Conservation (phyloP, 2,113 vertebrate species). For the Chauna torquata region DNA sequence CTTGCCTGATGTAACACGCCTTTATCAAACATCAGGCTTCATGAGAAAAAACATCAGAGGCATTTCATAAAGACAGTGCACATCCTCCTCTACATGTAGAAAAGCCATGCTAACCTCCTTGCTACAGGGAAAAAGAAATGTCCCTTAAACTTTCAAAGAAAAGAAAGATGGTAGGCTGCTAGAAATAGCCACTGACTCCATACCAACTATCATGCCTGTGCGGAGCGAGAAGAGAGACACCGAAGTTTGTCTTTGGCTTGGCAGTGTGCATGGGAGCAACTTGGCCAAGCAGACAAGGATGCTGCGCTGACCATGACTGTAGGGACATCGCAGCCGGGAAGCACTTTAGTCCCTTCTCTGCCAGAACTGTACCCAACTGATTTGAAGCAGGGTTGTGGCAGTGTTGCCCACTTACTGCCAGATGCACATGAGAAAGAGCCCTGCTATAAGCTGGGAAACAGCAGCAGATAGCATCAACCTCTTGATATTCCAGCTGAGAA, state of each 20-base stretch:
- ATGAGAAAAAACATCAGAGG: not conserved
- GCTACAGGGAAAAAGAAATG: not conserved
- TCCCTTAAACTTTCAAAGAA: not conserved
- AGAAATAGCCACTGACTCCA: not conserved
- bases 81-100: not conserved
- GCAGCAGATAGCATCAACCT: not conserved
- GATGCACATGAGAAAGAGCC: not conserved
- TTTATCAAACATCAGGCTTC: not conserved
- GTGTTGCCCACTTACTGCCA: too few species aligned
- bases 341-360: not conserved
- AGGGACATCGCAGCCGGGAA: not conserved
- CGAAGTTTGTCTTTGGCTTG: not conserved
- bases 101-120: not conserved
- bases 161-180: not conserved
- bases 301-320: not conserved
- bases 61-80: not conserved
- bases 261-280: rapidly evolving
- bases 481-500: not conserved
- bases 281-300: not conserved
- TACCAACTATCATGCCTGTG: not conserved
- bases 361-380: not conserved
- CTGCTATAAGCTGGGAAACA: not conserved
- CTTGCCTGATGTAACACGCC: not conserved
- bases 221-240: not conserved
- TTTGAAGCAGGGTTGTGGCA: not conserved